A percentile compares a stretch with the other conserved stretches of the same genome.
phyloP scores from a whole-genome alignment of 2,797 vertebrate genomes.

The Sebastes taczanowskii region DNA sequence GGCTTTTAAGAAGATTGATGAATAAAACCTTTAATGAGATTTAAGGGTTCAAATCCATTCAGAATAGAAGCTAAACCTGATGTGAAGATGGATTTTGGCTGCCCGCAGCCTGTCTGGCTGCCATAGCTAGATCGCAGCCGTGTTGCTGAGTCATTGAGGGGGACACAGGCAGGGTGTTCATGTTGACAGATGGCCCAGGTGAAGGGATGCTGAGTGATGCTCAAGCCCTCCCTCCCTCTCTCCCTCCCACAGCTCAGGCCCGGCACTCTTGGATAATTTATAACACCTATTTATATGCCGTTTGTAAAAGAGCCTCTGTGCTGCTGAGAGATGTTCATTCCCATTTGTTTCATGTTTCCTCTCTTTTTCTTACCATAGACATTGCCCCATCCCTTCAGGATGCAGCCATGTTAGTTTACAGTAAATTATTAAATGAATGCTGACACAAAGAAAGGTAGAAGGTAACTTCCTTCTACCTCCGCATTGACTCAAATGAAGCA shows the following conservation, averaged over 20 bases:
- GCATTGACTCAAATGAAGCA: too few species aligned
- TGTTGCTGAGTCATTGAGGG: constrained; percentile 47
- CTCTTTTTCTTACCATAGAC: neutral
- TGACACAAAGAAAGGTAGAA: too few species aligned
- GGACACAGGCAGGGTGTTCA: constrained; percentile 19
- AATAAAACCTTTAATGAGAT: neutral
- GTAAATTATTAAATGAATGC: neutral
- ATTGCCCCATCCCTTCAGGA: too few species aligned
- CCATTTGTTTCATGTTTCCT: neutral
- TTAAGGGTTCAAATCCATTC: neutral
- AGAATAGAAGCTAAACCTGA: neutral
- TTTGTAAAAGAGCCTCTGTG: constrained; percentile 21
- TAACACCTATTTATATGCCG: constrained; percentile 19
- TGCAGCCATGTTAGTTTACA: neutral
- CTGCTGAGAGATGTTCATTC: constrained; percentile 14
- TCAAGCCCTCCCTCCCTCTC: constrained; percentile 6
- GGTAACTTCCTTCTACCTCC: too few species aligned
- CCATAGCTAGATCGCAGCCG: constrained; percentile 22
- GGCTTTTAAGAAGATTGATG: neutral
- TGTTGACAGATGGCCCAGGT: constrained; percentile 64
- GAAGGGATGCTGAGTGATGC: constrained; percentile 30
- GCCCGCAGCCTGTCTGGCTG: constrained; percentile 7
- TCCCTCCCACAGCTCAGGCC: constrained; percentile 16
- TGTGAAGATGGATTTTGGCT: neutral
- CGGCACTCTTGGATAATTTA: constrained; percentile 52